phyloP scores from a whole-genome alignment of 2,888 invertebrate species.

The Hybos culiciformis region DNA sequence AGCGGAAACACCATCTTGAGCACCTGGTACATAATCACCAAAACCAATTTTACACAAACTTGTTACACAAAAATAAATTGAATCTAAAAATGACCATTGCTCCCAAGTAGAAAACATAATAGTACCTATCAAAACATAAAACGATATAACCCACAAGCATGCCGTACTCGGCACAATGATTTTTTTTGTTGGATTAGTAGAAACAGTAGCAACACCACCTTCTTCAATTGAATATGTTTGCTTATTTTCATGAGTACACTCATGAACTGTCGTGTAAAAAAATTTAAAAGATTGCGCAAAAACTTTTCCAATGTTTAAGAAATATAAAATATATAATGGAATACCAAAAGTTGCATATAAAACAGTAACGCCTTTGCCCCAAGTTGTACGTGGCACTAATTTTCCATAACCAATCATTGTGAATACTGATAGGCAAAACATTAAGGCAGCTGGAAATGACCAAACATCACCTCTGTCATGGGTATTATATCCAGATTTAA shows the following conservation, averaged over 20 bases:
- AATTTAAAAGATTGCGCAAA: conserved; percentile 70
- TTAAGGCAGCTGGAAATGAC: conserved; percentile 76
- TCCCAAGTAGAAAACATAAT: conserved; percentile 86
- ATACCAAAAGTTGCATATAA: conserved; percentile 80
- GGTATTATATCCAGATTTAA: conserved; percentile 58
- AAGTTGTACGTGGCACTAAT: conserved; percentile 64
- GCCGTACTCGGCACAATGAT: conserved; percentile 80
- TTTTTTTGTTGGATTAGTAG: conserved; percentile 37
- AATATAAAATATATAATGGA: conserved; percentile 73
- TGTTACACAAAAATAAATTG: conserved; percentile 80
- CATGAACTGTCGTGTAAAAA: conserved; percentile 61
- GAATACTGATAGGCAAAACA: conserved; percentile 78
- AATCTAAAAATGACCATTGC: conserved; percentile 73
- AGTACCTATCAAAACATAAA: conserved; percentile 69
- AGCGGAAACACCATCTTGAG: conserved; percentile 40
- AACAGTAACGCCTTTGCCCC: conserved; percentile 73
- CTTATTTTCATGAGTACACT: conserved; percentile 47
- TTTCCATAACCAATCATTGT: conserved; percentile 90
- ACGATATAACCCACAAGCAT: conserved; percentile 76
- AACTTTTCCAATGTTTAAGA: conserved; percentile 80
- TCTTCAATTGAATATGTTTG: conserved; percentile 37
- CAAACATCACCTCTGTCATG: conserved; percentile 55
- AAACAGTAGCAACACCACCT: conserved; percentile 22
- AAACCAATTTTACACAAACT: conserved; percentile 82
- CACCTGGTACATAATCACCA: conserved; percentile 79